Evolutionary conservation across 2,888 invertebrate species (phyloP).

Genomic region (Tinea trinotella): DNA sequence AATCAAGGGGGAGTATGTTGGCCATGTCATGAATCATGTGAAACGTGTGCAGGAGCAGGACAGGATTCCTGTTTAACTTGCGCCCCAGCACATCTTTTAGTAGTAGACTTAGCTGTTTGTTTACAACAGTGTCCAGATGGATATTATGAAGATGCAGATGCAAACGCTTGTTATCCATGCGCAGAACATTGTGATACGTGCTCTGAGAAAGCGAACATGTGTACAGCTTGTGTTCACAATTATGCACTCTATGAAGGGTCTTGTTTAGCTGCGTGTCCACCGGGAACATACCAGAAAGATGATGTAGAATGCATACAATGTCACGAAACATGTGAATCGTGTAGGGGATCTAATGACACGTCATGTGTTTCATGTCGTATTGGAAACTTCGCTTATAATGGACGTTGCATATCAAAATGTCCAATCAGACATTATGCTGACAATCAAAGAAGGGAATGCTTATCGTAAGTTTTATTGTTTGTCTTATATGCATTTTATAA

Average conservation of each 20-base stretch:
- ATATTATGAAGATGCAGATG: constrained; percentile 85
- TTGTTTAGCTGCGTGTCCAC: constrained; percentile 88
- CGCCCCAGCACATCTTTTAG: constrained; percentile 85
- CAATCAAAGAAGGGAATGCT: constrained; percentile 83
- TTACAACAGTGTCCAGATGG: constrained; percentile 91
- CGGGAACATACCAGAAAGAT: constrained; percentile 87
- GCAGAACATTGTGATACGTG: constrained; percentile 90
- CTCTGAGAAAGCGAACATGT: constrained; percentile 86
- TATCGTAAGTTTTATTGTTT: constrained; percentile 61
- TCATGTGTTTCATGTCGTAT: constrained; percentile 86
- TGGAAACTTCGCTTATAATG: constrained; percentile 80
- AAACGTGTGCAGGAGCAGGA: constrained; percentile 89
- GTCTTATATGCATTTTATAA: not conserved
- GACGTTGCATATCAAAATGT: constrained; percentile 80
- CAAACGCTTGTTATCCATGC: constrained; percentile 88
- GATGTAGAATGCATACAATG: constrained; percentile 87
- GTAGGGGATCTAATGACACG: constrained; percentile 82
- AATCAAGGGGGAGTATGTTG: constrained; percentile 86
- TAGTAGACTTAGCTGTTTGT: constrained; percentile 88
- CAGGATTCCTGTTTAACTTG: constrained; percentile 90
- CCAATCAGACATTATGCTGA: constrained; percentile 82
- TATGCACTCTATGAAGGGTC: constrained; percentile 87
- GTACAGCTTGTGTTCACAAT: constrained; percentile 90
- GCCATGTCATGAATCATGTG: constrained; percentile 91
- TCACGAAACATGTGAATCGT: constrained; percentile 85